phyloP scores from a whole-genome alignment of 1,140 invertebrate species.

The Branchinecta lynchi region DNA sequence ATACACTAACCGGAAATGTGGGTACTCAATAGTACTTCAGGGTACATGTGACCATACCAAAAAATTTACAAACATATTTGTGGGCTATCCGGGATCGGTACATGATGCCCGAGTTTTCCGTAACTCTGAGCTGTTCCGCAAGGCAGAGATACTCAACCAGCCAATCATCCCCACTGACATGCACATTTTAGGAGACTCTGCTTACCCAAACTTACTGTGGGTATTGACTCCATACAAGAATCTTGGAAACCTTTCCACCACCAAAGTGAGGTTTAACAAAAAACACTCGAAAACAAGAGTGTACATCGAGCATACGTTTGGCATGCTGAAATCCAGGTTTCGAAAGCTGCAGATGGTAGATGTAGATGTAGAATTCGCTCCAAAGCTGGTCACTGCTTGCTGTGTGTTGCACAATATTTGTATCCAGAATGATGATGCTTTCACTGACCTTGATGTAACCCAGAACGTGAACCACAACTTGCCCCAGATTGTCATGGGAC shows the following conservation, averaged over 20 bases:
- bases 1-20: neutral
- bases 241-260: neutral
- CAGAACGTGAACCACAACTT: no score
- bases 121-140: neutral
- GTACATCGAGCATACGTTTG: conserved; percentile 11
- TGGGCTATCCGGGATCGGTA: neutral
- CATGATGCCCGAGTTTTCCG: neutral
- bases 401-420: conserved; percentile 15
- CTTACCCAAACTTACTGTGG: neutral
- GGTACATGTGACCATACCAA: neutral
- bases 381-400: neutral
- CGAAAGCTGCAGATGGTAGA: conserved; percentile 10
- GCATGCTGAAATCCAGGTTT: conserved; percentile 12
- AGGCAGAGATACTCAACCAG: neutral
- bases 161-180: neutral
- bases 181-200: conserved; percentile 4
- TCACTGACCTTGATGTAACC: neutral
- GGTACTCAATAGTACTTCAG: neutral
- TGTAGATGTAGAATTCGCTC: conserved; percentile 10
- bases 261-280: conserved; percentile 10
- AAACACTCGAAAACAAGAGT: conserved; percentile 8
- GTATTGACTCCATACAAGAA: neutral
- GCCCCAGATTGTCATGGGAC: no score
- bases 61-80: neutral
- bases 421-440: conserved; percentile 11